Evolutionary conservation across 92 coral and sea anemone species (phyloP).

Genomic region (Epizoanthus ramosus): DNA sequence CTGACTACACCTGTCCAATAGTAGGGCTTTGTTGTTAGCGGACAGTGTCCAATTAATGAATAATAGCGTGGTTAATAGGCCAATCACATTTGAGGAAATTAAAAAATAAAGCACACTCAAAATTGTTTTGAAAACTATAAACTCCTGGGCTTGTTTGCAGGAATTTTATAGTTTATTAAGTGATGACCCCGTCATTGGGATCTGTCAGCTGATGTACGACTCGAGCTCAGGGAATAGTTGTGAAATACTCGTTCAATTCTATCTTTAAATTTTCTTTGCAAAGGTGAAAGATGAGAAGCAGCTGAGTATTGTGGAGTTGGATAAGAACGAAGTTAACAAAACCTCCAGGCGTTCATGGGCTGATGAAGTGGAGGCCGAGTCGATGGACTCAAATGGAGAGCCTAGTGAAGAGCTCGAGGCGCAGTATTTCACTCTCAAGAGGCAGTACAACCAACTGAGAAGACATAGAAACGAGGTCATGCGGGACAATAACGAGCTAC

Average conservation of each 20-base stretch:
- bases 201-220: no score
- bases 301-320: not conserved
- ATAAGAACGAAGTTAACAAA: not conserved
- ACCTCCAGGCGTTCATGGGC: slow-evolving; percentile 60
- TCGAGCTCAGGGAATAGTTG: no score
- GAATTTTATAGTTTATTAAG: no score
- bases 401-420: slow-evolving; percentile 60
- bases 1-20: no score
- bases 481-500: slow-evolving; percentile 90
- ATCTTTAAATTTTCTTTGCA: not conserved
- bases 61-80: no score
- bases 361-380: slow-evolving; percentile 61
- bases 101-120: no score
- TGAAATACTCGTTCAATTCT: not conserved
- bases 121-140: no score
- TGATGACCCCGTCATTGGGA: no score
- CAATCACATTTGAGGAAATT: no score
- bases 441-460: slow-evolving; percentile 87
- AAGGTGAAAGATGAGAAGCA: slow-evolving; percentile 34
- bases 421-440: slow-evolving; percentile 67
- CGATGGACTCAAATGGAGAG: slow-evolving; percentile 65
- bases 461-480: slow-evolving; percentile 93
- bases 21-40: no score
- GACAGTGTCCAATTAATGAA: no score
- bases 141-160: no score